These are phyloP conservation scores for Shargacucullia verbasci DNA, from an alignment of 2,888 invertebrate species.

Conservation along the genomic window DNA sequence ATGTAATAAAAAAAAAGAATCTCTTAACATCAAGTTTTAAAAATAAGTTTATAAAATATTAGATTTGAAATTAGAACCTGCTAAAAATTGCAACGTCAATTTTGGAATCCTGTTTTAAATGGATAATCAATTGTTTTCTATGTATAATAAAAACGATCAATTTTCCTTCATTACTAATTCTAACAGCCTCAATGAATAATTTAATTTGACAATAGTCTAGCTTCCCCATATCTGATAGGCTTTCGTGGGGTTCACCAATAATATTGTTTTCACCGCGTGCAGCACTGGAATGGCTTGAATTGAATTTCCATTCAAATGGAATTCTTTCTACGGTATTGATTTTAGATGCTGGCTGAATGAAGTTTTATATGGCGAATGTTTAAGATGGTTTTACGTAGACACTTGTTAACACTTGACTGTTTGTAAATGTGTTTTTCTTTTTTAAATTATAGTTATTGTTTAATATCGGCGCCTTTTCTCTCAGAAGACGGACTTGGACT, in stretches of 20 bases:
- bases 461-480: too few species aligned
- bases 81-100: too few species aligned
- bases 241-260: constrained; percentile 59
- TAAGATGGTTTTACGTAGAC: constrained; percentile 16
- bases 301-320: constrained; percentile 65
- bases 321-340: constrained; percentile 64
- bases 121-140: constrained; percentile 3
- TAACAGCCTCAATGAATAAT: constrained; percentile 30
- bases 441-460: neutral
- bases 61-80: too few species aligned
- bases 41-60: too few species aligned
- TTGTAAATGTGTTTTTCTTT: neutral
- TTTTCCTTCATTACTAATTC: constrained; percentile 5
- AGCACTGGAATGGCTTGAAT: constrained; percentile 56
- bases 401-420: neutral
- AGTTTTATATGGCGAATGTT: constrained; percentile 60
- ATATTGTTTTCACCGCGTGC: constrained; percentile 58
- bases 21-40: too few species aligned
- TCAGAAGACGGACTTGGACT: too few species aligned
- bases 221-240: constrained; percentile 39
- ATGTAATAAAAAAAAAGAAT: too few species aligned
- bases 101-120: neutral
- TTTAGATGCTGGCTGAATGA: constrained; percentile 52
- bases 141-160: constrained; percentile 6
- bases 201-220: constrained; percentile 25